These are phyloP conservation scores for Coecobrya sp. DNA, from an alignment of 2,888 invertebrate genomes.

Conservation along the genomic window DNA sequence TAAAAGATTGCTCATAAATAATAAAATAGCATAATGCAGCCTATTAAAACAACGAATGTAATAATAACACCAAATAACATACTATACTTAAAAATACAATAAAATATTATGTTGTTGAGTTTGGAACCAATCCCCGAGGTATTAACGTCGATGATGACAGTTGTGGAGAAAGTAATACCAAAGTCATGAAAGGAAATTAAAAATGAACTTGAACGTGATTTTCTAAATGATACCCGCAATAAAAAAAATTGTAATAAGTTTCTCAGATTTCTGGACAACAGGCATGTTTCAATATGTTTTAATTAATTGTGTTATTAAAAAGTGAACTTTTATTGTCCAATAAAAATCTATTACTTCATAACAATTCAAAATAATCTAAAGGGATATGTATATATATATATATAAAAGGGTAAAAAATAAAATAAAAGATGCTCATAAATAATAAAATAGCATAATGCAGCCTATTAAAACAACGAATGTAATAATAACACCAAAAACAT, in stretches of 20 bases:
- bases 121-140: background rate
- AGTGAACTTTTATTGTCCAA: background rate
- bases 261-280: background rate
- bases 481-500: background rate
- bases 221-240: background rate
- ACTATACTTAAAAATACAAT: background rate
- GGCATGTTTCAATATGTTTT: background rate
- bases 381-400: background rate
- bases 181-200: background rate
- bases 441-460: background rate
- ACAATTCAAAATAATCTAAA: conserved; percentile 3
- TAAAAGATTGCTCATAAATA: background rate
- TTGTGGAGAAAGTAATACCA: no score
- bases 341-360: background rate
- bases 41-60: background rate
- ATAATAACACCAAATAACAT: background rate
- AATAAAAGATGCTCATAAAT: background rate
- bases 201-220: background rate
- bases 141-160: no score
- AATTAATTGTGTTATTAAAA: background rate
- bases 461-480: background rate
- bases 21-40: background rate
- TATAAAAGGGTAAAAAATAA: no score
- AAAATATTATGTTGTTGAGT: no score
- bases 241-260: background rate